Evolutionary conservation across 2,113 vertebrate genomes (phyloP).

Genomic region (Mixornis gularis): DNA sequence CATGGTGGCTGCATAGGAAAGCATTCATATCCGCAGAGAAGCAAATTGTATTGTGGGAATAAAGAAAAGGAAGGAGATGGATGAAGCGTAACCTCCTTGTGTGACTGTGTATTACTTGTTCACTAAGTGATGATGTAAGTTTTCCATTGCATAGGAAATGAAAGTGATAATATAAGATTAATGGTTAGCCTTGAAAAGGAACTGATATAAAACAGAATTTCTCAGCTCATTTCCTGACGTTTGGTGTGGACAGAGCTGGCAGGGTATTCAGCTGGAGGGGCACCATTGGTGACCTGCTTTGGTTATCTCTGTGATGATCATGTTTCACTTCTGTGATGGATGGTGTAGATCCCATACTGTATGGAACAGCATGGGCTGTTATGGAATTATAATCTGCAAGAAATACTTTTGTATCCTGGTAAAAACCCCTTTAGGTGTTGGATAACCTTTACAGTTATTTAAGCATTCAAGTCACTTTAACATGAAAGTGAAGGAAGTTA

Average conservation of each 20-base stretch:
- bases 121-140: background rate
- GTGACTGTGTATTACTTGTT: background rate
- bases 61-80: constrained; percentile 45
- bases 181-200: background rate
- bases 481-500: background rate
- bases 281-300: background rate
- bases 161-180: background rate
- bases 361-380: background rate
- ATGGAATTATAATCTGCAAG: background rate
- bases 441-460: background rate
- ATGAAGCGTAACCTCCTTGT: constrained; percentile 5
- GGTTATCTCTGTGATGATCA: background rate
- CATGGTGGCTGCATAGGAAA: constrained; percentile 17
- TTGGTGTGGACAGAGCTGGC: background rate
- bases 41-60: constrained; percentile 36
- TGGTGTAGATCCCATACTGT: background rate
- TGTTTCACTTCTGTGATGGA: background rate
- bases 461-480: background rate
- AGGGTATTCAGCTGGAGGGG: background rate
- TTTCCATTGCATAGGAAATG: constrained; percentile 10
- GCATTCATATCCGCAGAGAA: background rate
- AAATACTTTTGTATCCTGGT: background rate
- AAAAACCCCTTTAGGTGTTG: background rate
- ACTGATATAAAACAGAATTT: background rate
- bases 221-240: background rate